A percentile compares a stretch with the other conserved stretches of the same genome.
These are phyloP conservation scores for Erythrolamprus reginae DNA, from an alignment of 2,113 vertebrate genomes.

Conservation along the genomic window DNA sequence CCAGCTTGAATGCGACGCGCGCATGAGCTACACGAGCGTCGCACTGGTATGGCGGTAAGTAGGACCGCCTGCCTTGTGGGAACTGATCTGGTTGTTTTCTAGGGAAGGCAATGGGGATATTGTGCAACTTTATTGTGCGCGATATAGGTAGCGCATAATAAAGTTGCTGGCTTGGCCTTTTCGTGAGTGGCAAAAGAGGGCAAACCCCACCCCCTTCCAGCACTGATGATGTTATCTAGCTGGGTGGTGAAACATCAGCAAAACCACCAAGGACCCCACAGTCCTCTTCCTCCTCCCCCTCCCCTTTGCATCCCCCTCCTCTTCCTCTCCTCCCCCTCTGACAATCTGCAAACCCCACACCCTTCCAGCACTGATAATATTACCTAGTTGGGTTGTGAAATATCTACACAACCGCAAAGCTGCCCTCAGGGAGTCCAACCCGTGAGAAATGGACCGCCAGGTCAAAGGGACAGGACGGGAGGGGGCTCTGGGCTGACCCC, in stretches of 20 bases:
- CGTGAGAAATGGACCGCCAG: not conserved
- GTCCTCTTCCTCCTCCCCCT: not conserved
- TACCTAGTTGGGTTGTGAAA: not conserved
- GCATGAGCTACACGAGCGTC: no score
- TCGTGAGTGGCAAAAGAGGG: not conserved
- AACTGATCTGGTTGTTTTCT: not conserved
- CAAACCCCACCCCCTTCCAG: not conserved
- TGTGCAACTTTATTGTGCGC: no score
- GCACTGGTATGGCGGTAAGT: no score
- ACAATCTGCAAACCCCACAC: not conserved
- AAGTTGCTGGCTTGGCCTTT: not conserved
- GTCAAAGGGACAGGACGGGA: not conserved
- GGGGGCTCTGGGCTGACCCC: not conserved
- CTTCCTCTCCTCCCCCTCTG: no score
- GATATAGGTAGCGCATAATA: not conserved
- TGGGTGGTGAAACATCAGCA: not conserved
- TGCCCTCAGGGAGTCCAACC: not conserved
- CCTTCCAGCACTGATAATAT: not conserved
- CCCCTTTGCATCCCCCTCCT: not conserved
- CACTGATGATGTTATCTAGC: not conserved
- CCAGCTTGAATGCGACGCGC: no score
- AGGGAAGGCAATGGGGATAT: no score
- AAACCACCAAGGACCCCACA: not conserved
- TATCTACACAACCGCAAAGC: not conserved
- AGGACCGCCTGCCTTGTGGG: no score